Evolutionary conservation across 2,797 vertebrate genomes (phyloP).

Genomic region (Lophotriccus pileatus): DNA sequence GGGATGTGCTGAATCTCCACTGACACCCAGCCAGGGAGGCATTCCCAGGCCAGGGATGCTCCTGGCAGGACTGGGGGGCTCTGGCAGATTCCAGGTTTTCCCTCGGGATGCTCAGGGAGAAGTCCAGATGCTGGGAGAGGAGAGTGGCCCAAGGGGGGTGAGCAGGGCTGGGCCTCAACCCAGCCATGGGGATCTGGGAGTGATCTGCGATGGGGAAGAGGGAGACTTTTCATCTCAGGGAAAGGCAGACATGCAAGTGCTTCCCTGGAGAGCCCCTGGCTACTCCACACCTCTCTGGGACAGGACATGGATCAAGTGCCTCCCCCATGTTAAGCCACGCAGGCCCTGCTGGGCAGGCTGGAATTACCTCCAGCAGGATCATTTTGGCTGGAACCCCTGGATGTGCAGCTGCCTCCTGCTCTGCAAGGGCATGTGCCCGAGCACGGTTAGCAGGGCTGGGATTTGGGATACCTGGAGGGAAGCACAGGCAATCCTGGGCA

Average conservation of each 20-base stretch:
- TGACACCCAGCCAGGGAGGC: not conserved
- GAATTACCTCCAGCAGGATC: not conserved
- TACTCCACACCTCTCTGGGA: no score
- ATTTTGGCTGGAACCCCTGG: fast-evolving
- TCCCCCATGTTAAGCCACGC: not conserved
- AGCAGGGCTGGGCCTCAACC: not conserved
- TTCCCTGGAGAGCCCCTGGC: not conserved
- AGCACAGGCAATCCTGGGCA: not conserved
- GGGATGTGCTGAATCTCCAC: not conserved
- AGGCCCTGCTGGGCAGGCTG: not conserved
- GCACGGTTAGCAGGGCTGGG: fast-evolving
- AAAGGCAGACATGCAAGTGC: not conserved
- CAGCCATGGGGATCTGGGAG: not conserved
- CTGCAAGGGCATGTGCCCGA: not conserved
- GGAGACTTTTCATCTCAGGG: not conserved
- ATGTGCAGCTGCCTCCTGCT: not conserved
- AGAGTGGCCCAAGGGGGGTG: not conserved
- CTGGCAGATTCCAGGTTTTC: not conserved
- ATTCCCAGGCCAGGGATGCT: not conserved
- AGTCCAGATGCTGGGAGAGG: not conserved
- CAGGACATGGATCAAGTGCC: not conserved
- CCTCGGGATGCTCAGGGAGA: not conserved
- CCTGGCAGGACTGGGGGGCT: not conserved
- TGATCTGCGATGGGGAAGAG: not conserved
- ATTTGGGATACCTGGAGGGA: not conserved